Evolutionary conservation across 2,888 invertebrate species (phyloP).

Genomic region (Schizaphis graminum): DNA sequence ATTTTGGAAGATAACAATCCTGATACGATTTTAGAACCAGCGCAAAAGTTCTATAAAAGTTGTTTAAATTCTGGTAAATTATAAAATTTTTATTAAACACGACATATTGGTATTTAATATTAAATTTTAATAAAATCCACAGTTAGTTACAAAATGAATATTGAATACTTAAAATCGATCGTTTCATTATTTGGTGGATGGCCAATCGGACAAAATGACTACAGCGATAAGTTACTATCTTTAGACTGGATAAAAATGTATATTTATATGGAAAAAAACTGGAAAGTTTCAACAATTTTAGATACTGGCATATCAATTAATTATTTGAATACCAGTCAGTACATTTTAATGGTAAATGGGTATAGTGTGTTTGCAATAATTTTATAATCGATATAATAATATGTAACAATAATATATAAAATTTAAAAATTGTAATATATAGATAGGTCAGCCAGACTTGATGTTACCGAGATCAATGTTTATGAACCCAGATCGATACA

Average conservation of each 20-base stretch:
- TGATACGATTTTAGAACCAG: conserved; percentile 12
- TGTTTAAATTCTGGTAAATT: conserved; percentile 57
- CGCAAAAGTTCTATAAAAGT: conserved; percentile 52
- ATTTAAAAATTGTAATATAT: conserved; percentile 26
- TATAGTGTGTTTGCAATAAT: conserved; percentile 39
- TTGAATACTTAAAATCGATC: conserved; percentile 52
- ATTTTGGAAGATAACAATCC: conserved; percentile 38
- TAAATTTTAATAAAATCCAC: not conserved
- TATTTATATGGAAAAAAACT: conserved; percentile 60
- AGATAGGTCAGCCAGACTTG: conserved; percentile 70
- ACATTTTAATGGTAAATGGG: conserved; percentile 66
- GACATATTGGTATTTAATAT: not conserved
- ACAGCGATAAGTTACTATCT: not conserved
- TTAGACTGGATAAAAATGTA: conserved; percentile 53
- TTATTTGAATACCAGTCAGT: conserved; percentile 57
- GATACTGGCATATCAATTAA: conserved; percentile 49
- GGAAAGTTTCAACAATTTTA: conserved; percentile 50
- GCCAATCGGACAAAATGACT: conserved; percentile 45
- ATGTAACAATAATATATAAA: not conserved
- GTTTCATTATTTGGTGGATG: conserved; percentile 48
- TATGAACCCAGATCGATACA: conserved; percentile 69
- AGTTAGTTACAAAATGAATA: conserved; percentile 42
- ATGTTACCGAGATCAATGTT: conserved; percentile 70
- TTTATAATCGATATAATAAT: not conserved
- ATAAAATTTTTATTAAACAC: not conserved